Evolutionary conservation across 1,140 invertebrate genomes (phyloP), one percentile per base, ranked within the genome.

Genomic region (Araneus ventricosus): DNA sequence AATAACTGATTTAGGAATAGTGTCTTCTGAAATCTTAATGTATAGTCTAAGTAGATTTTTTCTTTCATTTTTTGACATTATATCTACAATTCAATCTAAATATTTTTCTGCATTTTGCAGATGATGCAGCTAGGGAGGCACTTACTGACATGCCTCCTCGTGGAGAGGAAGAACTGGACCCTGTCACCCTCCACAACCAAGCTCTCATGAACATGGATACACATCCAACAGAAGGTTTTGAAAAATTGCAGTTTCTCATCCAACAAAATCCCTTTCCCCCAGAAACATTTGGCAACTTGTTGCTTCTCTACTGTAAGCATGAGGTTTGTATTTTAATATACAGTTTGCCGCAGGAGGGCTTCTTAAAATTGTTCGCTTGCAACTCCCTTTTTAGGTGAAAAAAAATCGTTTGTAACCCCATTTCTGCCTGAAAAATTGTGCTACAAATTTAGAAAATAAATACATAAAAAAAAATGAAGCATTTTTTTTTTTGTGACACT

Each of bases 131-230:
- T 17, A 97, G 97, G 95, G 99, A 99, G 96, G 99, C 99, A 0
- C 95, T 99, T 79, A 98, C 98, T 0, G 99, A 99, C 95, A 99
- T 99, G 98, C 99, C 99, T 39, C 99, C 99, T 0, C 93, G 96
- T 94, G 97, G 98, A 14, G 99, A 99, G 95, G 98, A 99, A 95
- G 99, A 99, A 96, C 96, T 99, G 92, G 99, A 99, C 96, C 98
- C 99, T 27, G 98, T 99, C 0, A 99, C 99, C 37, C 96, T 99
- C 8, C 99, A 99, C 95, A 99, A 99, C 95, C 98, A 99, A 96
- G 99, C 99, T 0, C 96, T 99, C 8, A 98, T 99, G 95, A 99
- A 99, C 95, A 98, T 99, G 95, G 98, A 99, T 84, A 96, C 96
- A 41, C 97, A 98, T 94, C 98, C 99, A 14, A 97, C 97, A 0